Percentiles rank a stretch among this genome's conserved stretches.
These are phyloP conservation scores for Petrocephalus zakoni DNA, from an alignment of 2,113 vertebrate species.

Conservation along the genomic window DNA sequence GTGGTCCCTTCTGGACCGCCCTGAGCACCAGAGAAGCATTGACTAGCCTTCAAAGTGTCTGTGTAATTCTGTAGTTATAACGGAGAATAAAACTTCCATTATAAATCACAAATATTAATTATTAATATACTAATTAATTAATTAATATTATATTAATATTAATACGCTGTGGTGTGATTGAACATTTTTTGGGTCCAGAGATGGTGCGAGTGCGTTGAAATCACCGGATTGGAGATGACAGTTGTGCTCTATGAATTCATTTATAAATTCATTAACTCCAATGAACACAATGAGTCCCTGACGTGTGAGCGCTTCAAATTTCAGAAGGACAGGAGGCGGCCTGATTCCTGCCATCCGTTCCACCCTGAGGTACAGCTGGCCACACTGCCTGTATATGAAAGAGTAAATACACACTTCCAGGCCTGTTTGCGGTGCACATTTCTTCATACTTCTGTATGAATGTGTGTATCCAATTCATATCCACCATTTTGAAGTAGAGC, in stretches of 20 bases:
- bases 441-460: not conserved
- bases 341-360: conserved; percentile 92
- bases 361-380: conserved; percentile 60
- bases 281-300: conserved; percentile 93
- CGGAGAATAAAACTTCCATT: not conserved
- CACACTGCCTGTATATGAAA: not conserved
- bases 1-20: not conserved
- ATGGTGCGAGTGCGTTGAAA: not conserved
- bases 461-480: not conserved
- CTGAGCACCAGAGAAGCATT: not conserved
- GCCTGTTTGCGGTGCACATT: not conserved
- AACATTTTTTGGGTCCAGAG: not conserved
- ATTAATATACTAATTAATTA: too few species aligned
- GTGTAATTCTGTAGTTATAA: not conserved
- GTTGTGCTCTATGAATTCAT: not conserved
- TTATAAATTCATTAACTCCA: conserved; percentile 70
- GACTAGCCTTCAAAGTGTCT: not conserved
- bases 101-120: not conserved
- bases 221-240: not conserved
- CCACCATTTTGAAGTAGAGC: not conserved
- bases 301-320: conserved; percentile 95
- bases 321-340: conserved; percentile 94
- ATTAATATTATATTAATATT: too few species aligned
- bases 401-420: not conserved
- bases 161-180: not conserved